These are phyloP conservation scores for Rhea pennata DNA, from an alignment of 2,113 vertebrate genomes.

Conservation along the genomic window DNA sequence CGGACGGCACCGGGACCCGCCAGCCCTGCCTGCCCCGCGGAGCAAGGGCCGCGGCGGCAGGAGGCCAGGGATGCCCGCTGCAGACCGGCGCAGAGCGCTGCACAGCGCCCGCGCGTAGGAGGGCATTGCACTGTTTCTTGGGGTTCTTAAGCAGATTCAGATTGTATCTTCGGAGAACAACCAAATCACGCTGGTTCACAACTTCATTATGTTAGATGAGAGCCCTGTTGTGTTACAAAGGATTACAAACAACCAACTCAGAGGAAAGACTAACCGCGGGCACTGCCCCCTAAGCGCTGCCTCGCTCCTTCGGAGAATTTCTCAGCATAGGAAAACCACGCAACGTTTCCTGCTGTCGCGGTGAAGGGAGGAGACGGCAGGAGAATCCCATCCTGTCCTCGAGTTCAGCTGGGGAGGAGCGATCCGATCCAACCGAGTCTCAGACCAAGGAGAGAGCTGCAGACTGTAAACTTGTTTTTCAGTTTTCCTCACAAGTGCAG, in stretches of 20 bases:
- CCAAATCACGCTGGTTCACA: background rate
- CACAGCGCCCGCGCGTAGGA: background rate
- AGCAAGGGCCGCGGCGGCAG: background rate
- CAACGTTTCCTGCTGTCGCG: background rate
- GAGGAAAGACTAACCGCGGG: background rate
- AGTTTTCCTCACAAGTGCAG: background rate
- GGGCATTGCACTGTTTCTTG: background rate
- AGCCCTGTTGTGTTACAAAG: background rate
- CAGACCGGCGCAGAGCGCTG: background rate
- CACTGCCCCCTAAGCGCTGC: background rate
- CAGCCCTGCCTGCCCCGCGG: background rate
- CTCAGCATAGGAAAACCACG: background rate
- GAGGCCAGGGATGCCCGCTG: background rate
- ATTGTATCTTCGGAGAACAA: background rate
- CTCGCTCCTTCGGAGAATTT: background rate
- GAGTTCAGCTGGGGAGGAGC: background rate
- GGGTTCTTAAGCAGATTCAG: background rate
- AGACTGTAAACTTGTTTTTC: background rate
- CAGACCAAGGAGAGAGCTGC: background rate
- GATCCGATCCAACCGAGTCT: background rate
- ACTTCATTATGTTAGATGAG: background rate
- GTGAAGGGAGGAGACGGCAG: background rate
- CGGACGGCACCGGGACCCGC: background rate
- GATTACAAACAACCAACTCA: background rate
- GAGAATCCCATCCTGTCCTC: background rate